Conservation (phyloP, 2,888 invertebrate species). For the Parelbella ahira region DNA sequence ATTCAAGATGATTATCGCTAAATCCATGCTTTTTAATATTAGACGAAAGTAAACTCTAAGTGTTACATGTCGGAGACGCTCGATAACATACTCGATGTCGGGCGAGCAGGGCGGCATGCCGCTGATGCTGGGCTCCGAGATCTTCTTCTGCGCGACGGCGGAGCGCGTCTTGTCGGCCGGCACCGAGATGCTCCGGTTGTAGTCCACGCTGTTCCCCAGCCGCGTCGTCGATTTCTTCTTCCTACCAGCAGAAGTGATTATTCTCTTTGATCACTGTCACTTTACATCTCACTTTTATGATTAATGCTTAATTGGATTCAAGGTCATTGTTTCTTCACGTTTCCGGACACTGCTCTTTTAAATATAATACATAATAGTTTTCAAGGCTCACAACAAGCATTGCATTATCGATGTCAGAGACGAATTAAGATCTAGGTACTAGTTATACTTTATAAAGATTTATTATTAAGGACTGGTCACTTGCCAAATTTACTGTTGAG, state of each 20-base stretch:
- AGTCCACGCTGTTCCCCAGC: slow-evolving; percentile 83
- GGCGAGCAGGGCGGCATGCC: slow-evolving; percentile 84
- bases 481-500: too few relatives aligned
- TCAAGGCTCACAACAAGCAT: too few relatives aligned
- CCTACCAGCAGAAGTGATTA: too few relatives aligned
- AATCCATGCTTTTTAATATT: slow-evolving; percentile 32
- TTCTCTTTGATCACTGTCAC: too few relatives aligned
- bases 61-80: background rate
- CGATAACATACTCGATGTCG: slow-evolving; percentile 83
- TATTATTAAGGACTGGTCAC: slow-evolving; percentile 1
- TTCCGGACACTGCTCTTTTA: too few relatives aligned
- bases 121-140: slow-evolving; percentile 78
- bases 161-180: slow-evolving; percentile 86
- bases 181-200: slow-evolving; percentile 92
- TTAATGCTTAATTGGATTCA: too few relatives aligned
- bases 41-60: slow-evolving; percentile 23
- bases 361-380: too few relatives aligned
- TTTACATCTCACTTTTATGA: too few relatives aligned
- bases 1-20: slow-evolving; percentile 23
- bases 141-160: slow-evolving; percentile 61
- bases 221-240: slow-evolving; percentile 86
- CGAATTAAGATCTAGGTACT: too few relatives aligned
- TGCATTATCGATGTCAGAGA: too few relatives aligned
- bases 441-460: slow-evolving; percentile 2
- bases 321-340: too few relatives aligned